phyloP scores from a whole-genome alignment of 23 tunicate genomes.

The Halocynthia aurantium region DNA sequence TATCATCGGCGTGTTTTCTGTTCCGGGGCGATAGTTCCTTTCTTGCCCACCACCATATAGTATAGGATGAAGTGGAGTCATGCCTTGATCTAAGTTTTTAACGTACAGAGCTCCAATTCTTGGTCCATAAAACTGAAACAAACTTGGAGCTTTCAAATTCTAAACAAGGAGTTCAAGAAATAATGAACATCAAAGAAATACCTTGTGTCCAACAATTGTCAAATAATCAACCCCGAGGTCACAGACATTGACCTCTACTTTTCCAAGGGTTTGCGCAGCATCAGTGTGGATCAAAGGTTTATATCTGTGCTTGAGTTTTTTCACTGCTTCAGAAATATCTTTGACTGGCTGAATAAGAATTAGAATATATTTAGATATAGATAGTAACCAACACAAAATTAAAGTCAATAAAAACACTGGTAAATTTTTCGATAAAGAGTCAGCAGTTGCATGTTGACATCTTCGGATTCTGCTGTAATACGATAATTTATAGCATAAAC shows the following conservation, averaged over 20 bases:
- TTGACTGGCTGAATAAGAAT: slow-evolving; percentile 35
- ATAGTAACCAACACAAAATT: no score
- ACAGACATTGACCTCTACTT: slow-evolving; percentile 60
- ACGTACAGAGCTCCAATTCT: slow-evolving; percentile 91
- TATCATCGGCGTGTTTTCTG: slow-evolving; percentile 97
- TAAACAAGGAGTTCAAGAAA: not conserved
- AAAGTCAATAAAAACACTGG: no score
- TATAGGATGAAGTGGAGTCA: slow-evolving; percentile 27
- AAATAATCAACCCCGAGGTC: slow-evolving; percentile 74
- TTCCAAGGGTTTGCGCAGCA: slow-evolving; percentile 97
- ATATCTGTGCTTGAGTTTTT: slow-evolving; percentile 9
- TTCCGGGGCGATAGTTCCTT: slow-evolving; percentile 82
- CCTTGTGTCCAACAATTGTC: slow-evolving; percentile 94
- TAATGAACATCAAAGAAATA: slow-evolving; percentile 2
- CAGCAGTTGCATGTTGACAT: no score
- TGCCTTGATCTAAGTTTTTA: slow-evolving; percentile 9
- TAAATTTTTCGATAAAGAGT: no score
- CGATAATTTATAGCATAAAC: no score
- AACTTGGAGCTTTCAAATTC: not conserved
- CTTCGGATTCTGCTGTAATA: no score
- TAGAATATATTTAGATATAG: no score
- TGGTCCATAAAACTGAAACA: slow-evolving; percentile 91
- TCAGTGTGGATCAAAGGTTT: slow-evolving; percentile 55
- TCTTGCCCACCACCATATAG: slow-evolving; percentile 96
- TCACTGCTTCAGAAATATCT: slow-evolving; percentile 33